A percentile compares a stretch with the other conserved stretches of the same genome.
phyloP scores from a whole-genome alignment of 2,113 vertebrate genomes.

The Sarotherodon lohbergeri region DNA sequence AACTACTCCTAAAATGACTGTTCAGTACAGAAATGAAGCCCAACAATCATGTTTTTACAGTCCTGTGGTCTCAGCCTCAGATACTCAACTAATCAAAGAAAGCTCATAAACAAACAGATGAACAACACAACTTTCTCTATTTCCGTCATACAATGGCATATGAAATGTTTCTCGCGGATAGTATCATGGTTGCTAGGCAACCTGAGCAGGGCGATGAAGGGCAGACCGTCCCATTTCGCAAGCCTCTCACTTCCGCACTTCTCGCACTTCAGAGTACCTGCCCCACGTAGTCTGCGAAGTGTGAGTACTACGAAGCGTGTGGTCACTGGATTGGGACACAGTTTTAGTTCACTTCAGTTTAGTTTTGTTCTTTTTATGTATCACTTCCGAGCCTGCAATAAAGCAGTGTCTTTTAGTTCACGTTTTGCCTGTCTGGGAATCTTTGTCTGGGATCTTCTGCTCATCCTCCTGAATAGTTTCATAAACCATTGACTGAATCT shows the following conservation, averaged over 20 bases:
- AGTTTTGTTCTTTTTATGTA: too few species aligned
- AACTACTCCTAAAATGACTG: rapidly evolving
- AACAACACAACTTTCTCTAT: background rate
- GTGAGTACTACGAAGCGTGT: background rate
- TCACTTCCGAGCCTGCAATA: too few species aligned
- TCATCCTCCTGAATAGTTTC: too few species aligned
- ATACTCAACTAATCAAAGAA: background rate
- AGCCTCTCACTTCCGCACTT: background rate
- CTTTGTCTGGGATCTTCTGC: too few species aligned
- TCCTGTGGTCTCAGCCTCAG: background rate
- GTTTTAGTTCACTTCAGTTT: too few species aligned
- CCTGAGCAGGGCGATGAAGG: background rate
- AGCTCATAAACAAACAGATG: background rate
- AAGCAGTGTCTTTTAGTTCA: too few species aligned
- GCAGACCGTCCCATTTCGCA: background rate
- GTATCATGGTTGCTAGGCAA: background rate
- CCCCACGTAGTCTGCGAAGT: background rate
- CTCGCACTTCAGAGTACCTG: background rate
- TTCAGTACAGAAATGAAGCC: rapidly evolving
- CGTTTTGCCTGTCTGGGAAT: too few species aligned
- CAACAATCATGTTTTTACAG: background rate
- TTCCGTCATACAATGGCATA: background rate
- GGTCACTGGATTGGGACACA: background rate
- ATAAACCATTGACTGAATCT: too few species aligned
- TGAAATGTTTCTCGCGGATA: background rate